These are phyloP conservation scores for Melanotaenia boesemani DNA, from an alignment of 2,797 vertebrate genomes.

Conservation along the genomic window DNA sequence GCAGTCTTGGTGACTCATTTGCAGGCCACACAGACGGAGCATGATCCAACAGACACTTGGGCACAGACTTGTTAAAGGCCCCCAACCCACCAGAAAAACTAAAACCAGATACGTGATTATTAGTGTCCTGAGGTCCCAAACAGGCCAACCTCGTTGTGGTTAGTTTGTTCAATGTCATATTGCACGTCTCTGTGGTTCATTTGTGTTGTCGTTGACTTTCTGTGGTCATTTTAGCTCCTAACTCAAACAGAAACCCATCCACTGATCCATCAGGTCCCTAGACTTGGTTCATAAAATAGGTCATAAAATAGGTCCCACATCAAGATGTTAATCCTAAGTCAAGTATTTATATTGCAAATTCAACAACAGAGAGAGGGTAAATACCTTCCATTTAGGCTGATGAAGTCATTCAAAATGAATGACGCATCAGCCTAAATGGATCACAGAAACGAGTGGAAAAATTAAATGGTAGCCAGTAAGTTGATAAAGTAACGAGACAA, in stretches of 20 bases:
- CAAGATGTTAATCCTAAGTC: not conserved
- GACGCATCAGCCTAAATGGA: not conserved
- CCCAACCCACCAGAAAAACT: not conserved
- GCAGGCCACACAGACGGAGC: not conserved
- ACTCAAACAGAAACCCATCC: not conserved
- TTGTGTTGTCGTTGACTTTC: not conserved
- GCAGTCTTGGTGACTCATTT: not conserved
- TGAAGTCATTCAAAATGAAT: not conserved
- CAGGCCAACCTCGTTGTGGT: not conserved
- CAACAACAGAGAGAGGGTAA: not conserved
- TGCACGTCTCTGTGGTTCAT: not conserved
- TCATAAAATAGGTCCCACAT: not conserved
- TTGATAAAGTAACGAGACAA: not conserved
- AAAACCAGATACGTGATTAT: not conserved
- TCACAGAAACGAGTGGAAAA: not conserved
- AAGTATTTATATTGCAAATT: not conserved
- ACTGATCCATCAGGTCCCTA: not conserved
- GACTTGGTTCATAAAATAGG: not conserved
- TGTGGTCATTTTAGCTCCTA: not conserved
- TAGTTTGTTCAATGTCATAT: not conserved
- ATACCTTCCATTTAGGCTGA: too few species aligned
- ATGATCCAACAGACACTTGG: not conserved
- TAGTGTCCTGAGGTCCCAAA: not conserved
- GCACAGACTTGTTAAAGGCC: not conserved
- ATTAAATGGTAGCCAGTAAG: not conserved